phyloP scores from a whole-genome alignment of 2,113 vertebrate species.

The Otocyon megalotis region DNA sequence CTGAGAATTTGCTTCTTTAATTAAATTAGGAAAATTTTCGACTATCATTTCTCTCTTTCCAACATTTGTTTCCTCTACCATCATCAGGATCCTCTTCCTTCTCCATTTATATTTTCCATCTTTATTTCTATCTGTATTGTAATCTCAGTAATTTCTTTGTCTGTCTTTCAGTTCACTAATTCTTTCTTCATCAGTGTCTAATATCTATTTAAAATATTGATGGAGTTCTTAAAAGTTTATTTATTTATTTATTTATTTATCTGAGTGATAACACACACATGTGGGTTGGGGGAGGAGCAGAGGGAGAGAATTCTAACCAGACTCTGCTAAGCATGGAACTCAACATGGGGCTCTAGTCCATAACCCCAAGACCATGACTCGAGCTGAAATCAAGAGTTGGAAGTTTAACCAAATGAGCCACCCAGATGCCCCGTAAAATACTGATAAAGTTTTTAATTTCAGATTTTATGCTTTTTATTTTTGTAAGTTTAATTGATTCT shows the following conservation, averaged over 20 bases:
- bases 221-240: neutral
- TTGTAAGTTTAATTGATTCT: neutral
- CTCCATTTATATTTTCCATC: neutral
- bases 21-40: neutral
- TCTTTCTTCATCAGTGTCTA: neutral
- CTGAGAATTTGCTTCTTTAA: neutral
- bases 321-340: too few species aligned
- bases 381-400: too few species aligned
- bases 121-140: neutral
- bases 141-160: neutral
- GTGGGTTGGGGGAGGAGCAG: too few species aligned
- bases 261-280: too few species aligned
- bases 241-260: too few species aligned
- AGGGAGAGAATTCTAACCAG: too few species aligned
- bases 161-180: neutral
- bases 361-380: too few species aligned
- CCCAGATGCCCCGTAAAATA: too few species aligned
- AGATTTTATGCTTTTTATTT: neutral
- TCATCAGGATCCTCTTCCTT: neutral
- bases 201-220: neutral
- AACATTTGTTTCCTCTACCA: neutral
- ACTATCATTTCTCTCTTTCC: neutral
- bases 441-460: neutral
- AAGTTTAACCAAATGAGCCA: too few species aligned
- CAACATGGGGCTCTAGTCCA: too few species aligned